Conservation (phyloP, 2,888 invertebrate species). For the Helobdella robusta region DNA sequence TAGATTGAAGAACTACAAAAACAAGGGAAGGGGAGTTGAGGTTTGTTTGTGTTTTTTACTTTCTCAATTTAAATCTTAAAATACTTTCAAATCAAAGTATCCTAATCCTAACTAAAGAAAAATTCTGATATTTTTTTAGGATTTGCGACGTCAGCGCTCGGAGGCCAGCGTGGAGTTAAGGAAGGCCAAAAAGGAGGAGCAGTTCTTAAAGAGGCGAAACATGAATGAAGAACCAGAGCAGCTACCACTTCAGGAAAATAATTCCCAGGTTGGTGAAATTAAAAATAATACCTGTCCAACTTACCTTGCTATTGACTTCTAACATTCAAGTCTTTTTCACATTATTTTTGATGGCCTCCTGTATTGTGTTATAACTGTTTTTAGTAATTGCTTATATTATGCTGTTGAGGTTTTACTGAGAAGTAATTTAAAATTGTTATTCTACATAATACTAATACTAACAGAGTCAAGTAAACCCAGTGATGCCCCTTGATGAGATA, state of each 20-base stretch:
- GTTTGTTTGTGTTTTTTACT: constrained; percentile 27
- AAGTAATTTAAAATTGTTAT: background rate
- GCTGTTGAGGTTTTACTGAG: too few species aligned
- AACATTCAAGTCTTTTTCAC: too few species aligned
- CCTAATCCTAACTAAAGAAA: too few species aligned
- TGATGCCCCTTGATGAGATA: constrained; percentile 63
- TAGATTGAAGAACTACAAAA: constrained; percentile 42
- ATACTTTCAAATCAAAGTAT: background rate
- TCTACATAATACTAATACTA: background rate
- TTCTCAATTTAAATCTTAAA: background rate
- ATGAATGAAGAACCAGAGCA: constrained; percentile 55
- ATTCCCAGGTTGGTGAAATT: too few species aligned
- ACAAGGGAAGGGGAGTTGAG: constrained; percentile 46
- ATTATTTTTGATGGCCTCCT: too few species aligned
- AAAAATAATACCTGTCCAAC: too few species aligned
- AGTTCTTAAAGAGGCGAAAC: constrained; percentile 79
- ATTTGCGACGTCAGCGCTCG: constrained; percentile 75
- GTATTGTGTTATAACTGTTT: too few species aligned
- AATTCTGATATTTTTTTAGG: constrained; percentile 53
- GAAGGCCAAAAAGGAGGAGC: constrained; percentile 86
- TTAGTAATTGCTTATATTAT: too few species aligned
- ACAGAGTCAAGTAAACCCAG: background rate
- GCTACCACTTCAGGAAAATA: constrained; percentile 45
- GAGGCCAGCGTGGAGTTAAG: constrained; percentile 82
- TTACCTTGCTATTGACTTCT: too few species aligned